Evolutionary conservation across 1,140 invertebrate genomes (phyloP).

Genomic region (Drosophila lini): DNA sequence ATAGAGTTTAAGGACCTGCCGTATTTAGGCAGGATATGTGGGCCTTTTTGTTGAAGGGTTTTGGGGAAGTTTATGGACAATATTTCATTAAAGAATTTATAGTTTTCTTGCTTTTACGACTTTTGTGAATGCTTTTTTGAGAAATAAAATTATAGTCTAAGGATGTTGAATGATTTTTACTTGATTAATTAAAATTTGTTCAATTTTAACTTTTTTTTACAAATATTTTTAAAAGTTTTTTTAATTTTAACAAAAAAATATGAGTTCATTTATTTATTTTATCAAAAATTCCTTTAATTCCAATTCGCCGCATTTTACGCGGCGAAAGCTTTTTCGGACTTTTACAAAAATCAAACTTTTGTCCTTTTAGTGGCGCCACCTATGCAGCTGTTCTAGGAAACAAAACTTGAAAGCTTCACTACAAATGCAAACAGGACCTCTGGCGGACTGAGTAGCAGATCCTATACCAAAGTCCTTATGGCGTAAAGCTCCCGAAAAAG

Average conservation of each 20-base stretch:
- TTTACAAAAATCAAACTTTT: not conserved
- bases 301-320: not conserved
- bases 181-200: not conserved
- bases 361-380: not conserved
- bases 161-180: not conserved
- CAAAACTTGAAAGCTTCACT: not conserved
- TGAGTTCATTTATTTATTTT: not conserved
- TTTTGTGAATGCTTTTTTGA: accelerated
- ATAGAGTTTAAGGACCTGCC: conserved; percentile 4
- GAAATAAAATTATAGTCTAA: not conserved
- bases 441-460: conserved; percentile 1
- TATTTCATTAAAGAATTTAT: too few relatives aligned
- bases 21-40: not conserved
- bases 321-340: not conserved
- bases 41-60: not conserved
- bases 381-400: not conserved
- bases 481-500: not conserved
- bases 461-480: not conserved
- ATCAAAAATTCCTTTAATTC: not conserved
- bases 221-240: not conserved
- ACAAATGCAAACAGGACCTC: conserved; percentile 10
- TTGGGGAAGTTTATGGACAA: not conserved
- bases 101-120: accelerated
- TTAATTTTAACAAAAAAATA: not conserved
- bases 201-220: not conserved